A percentile compares a stretch with the other conserved stretches of the same genome.
Conservation (phyloP, 2,888 invertebrate genomes). For the Rhorus exstirpatorius region DNA sequence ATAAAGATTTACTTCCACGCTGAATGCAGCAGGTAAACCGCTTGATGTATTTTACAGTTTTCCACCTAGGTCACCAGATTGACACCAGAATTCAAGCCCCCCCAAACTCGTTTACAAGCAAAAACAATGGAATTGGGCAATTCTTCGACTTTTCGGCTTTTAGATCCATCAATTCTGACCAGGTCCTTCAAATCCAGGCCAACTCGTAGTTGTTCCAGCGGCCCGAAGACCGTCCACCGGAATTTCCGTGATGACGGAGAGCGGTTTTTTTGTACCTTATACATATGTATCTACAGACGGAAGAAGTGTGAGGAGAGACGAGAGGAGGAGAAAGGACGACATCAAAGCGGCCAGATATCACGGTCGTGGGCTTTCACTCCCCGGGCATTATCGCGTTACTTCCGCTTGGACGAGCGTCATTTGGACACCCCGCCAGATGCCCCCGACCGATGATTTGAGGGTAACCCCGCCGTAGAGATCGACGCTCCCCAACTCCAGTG, state of each 20-base stretch:
- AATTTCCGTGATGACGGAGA: conserved; percentile 22
- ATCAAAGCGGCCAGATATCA: conserved; percentile 82
- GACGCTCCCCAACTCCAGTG: conserved; percentile 16
- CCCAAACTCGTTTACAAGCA: too few species aligned
- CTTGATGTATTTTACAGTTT: too few species aligned
- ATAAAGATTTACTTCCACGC: too few species aligned
- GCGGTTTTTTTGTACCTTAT: neutral
- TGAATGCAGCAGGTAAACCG: too few species aligned
- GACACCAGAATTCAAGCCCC: too few species aligned
- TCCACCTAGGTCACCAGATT: too few species aligned
- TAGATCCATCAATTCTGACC: too few species aligned
- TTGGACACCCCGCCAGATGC: conserved; percentile 78
- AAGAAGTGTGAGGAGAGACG: conserved; percentile 50
- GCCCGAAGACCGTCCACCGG: conserved; percentile 14
- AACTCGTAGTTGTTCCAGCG: neutral
- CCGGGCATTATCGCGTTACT: conserved; percentile 84
- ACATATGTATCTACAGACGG: conserved; percentile 9
- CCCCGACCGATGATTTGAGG: conserved; percentile 84
- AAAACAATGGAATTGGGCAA: neutral
- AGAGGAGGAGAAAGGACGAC: conserved; percentile 69
- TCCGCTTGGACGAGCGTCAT: conserved; percentile 83
- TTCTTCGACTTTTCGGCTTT: neutral
- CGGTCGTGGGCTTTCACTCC: conserved; percentile 81
- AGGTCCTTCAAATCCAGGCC: too few species aligned
- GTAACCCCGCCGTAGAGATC: conserved; percentile 77